These are phyloP conservation scores for Hydractinia symbiolongicarpus DNA, from an alignment of 30 jellyfish, hydroid and myxozoan genomes.

Conservation along the genomic window DNA sequence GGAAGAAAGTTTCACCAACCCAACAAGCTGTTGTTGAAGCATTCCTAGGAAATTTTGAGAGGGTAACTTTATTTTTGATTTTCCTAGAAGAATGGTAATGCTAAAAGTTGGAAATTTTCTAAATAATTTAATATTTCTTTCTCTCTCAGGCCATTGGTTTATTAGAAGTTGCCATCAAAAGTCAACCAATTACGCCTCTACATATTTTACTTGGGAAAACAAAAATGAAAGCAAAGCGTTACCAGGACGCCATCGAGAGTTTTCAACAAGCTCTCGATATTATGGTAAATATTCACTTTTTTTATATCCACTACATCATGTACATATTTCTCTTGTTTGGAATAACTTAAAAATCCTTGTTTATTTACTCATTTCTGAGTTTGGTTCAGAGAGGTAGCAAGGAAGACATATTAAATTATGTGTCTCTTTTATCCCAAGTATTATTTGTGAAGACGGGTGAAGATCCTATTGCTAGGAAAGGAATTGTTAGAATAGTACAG, in stretches of 20 bases:
- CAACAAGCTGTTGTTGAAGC: constrained; percentile 77
- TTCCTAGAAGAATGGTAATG: not conserved
- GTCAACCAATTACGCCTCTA: constrained; percentile 36
- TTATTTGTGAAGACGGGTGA: no score
- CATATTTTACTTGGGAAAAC: constrained; percentile 62
- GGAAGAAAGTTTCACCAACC: constrained; percentile 48
- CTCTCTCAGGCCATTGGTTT: constrained; percentile 58
- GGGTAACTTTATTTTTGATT: constrained; percentile 28
- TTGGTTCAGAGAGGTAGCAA: no score
- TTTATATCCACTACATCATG: not conserved
- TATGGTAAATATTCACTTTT: constrained; percentile 24
- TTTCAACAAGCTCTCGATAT: constrained; percentile 40
- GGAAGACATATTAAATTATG: no score
- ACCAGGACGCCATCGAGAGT: constrained; percentile 58
- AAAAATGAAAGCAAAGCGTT: constrained; percentile 53
- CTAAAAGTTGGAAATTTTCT: not conserved
- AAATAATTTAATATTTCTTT: not conserved
- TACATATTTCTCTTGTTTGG: no score
- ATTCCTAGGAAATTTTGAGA: constrained; percentile 46
- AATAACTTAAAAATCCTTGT: no score
- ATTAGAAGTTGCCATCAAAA: constrained; percentile 43
- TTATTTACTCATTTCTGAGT: no score
- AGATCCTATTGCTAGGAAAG: no score
- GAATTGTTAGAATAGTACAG: no score
- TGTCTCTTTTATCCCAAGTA: no score